These are phyloP conservation scores for Ooceraea biroi DNA, from an alignment of 1,140 invertebrate genomes.

Conservation along the genomic window DNA sequence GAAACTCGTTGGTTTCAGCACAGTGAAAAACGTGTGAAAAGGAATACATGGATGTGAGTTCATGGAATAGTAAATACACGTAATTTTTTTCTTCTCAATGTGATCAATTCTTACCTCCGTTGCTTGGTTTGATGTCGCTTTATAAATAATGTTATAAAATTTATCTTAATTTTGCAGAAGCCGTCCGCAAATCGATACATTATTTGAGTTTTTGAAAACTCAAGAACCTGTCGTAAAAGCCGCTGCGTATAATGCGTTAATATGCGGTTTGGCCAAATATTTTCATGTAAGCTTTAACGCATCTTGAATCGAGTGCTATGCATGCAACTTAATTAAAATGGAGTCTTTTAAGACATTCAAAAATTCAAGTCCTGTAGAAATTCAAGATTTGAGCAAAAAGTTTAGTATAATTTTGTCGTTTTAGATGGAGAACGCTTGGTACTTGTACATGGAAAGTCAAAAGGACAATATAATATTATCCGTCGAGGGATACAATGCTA, in stretches of 20 bases:
- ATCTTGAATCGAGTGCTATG: neutral
- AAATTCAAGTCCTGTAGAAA: neutral
- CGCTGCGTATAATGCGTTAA: constrained; percentile 86
- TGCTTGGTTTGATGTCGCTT: neutral
- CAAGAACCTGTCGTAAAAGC: constrained; percentile 83
- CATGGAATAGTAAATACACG: neutral
- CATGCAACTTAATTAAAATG: constrained; percentile 2
- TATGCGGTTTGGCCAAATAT: constrained; percentile 88
- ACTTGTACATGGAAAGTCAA: constrained; percentile 89
- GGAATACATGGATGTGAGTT: constrained; percentile 91
- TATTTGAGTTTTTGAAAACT: constrained; percentile 82
- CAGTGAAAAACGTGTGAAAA: constrained; percentile 25
- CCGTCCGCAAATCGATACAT: constrained; percentile 56
- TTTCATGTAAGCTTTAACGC: constrained; percentile 73
- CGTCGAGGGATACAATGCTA: constrained; percentile 89
- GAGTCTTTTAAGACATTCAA: neutral
- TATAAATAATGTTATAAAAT: constrained; percentile 21
- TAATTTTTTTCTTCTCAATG: neutral
- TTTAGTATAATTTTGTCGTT: constrained; percentile 22
- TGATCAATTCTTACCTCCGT: neutral
- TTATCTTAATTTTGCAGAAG: constrained; percentile 64
- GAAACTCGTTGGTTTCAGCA: constrained; percentile 91
- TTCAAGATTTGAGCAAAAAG: neutral
- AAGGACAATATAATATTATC: constrained; percentile 89
- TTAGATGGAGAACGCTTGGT: constrained; percentile 88